Conservation (phyloP, 2,113 vertebrate species). For the Neolamprologus fasciatus region DNA sequence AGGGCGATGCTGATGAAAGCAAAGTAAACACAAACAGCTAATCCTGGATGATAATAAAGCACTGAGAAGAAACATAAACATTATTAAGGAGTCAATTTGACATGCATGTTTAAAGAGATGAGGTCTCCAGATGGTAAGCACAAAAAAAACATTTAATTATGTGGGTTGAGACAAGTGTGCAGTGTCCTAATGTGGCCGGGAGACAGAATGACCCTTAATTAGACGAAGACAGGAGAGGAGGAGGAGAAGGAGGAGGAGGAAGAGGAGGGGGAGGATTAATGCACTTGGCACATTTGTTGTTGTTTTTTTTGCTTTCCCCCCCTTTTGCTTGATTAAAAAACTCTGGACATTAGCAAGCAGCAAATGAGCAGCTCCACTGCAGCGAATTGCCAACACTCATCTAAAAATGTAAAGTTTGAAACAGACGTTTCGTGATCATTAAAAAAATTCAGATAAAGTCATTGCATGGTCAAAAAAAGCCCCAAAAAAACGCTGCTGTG, state of each 20-base stretch:
- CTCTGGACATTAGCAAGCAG: slow-evolving; percentile 31
- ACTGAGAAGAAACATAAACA: slow-evolving; percentile 56
- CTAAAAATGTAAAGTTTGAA: background rate
- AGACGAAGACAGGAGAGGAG: slow-evolving; percentile 40
- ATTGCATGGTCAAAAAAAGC: background rate
- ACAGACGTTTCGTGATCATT: background rate
- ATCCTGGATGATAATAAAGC: slow-evolving; percentile 57
- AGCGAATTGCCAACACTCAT: background rate
- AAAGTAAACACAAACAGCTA: slow-evolving; percentile 52
- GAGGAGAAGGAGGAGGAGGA: background rate
- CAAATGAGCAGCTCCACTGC: slow-evolving; percentile 8
- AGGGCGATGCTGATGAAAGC: slow-evolving; percentile 5
- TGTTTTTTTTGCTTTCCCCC: background rate
- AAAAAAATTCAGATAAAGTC: background rate
- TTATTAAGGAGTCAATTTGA: slow-evolving; percentile 69
- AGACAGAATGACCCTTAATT: slow-evolving; percentile 73
- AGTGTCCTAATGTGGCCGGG: slow-evolving; percentile 51
- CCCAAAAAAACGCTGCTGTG: rapidly evolving
- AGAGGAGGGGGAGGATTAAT: slow-evolving; percentile 42
- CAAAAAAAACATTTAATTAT: slow-evolving; percentile 63
- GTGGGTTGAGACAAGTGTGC: slow-evolving; percentile 45
- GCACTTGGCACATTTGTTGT: background rate
- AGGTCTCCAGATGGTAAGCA: slow-evolving; percentile 63
- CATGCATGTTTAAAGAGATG: slow-evolving; percentile 57
- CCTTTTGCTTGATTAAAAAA: slow-evolving; percentile 53